Base-by-base conservation (phyloP, 2,113 vertebrate species). In the Alces alces region DNA sequence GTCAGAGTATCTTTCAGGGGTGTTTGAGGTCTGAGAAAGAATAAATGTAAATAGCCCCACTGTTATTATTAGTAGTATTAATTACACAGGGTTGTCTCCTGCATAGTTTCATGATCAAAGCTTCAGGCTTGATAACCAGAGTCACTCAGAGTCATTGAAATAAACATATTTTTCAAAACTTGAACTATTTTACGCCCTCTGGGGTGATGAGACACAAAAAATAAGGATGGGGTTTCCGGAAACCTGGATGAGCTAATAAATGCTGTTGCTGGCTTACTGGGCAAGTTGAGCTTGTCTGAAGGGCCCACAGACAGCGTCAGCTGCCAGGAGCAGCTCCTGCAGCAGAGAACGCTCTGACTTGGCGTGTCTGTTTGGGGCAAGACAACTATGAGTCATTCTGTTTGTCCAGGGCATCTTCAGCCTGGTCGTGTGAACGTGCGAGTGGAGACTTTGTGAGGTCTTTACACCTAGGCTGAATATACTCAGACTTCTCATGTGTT, bases 161-260 rank as follows among this genome's bases (percentile, higher is more conserved):
- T 97, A 95, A 96, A 92, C 85, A 64, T 79, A 80, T 82, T 92
- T 97, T 97, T 95, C 30, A 93, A 80, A 89, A 91, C 88, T 85
- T 92, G 79, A 93, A 66, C 90, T 84, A 25, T 95, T 95, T 95
- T 94, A 76, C 96, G 92, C 55, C 64, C 47, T 95, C 21, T 23
- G 15, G 70, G 66, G 10, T 43, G 19, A 80, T 92, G 55, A 92
- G 11, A 21, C 94, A 93, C 54, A 52, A 39, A n/a, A 73, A 88
- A 78, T 79, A 80, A 88, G 43, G 76, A 36, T 55, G 92, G 21
- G 16, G 36, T 95, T 97, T 96, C 52, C 6, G 25, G 88, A 97
- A 96, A 55, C 60, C 52, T 45, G 55, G 58, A 45, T 96, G 79
- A 92, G 55, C 33, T 96, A 82, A 78, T 82, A 52, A 54, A 79